Evolutionary conservation across 2,888 invertebrate species (phyloP), one percentile per base, ranked within the genome.

Genomic region (Trachelus iudaicus): DNA sequence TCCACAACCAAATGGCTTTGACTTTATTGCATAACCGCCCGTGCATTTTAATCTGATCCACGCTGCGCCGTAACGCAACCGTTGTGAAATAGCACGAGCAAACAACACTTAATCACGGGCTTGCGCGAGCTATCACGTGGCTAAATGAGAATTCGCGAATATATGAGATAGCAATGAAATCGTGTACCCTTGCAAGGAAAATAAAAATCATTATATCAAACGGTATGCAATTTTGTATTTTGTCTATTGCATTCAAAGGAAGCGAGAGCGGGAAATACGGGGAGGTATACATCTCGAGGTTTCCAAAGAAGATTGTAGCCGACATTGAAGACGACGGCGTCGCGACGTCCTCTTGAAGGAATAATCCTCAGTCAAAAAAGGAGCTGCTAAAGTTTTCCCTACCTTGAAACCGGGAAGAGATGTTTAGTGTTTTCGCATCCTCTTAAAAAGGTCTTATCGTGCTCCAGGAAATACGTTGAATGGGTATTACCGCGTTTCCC

Each of bases 391-490:
- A 56, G 56, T 56, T 56, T 56, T 56, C 23, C 56, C 23, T 23
- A 23, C 56, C 23, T 56, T 56, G 31, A 71, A 12, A 71, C 71
- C 33, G 12, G 34, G 31, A 34, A 71, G n/a, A 71, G 71, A 71
- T 31, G 71, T 71, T 71, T 71, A 71, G 71, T 71, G 34, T 71
- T 85, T 85, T 82, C 83, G 76, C 86, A 86, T 86, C 86, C 85
- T 87, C 87, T 88, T 88, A 86, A 86, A 88, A 86, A 86, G 85
- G 84, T 85, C 87, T 87, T 87, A 87, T 86, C 85, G 83, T 87
- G 87, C 87, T 87, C 81, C 85, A 84, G 82, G 83, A 84, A 86
- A 87, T 84, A 86, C 83, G 84, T 83, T 85, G 85, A 88, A 89
- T 88, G 83, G 83, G 81, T 85, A 85, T 85, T 83, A 81, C 81